Percentiles rank a stretch among this genome's conserved stretches.
These are phyloP conservation scores for Megastigmus dorsalis DNA, from an alignment of 2,888 invertebrate genomes.

Conservation along the genomic window DNA sequence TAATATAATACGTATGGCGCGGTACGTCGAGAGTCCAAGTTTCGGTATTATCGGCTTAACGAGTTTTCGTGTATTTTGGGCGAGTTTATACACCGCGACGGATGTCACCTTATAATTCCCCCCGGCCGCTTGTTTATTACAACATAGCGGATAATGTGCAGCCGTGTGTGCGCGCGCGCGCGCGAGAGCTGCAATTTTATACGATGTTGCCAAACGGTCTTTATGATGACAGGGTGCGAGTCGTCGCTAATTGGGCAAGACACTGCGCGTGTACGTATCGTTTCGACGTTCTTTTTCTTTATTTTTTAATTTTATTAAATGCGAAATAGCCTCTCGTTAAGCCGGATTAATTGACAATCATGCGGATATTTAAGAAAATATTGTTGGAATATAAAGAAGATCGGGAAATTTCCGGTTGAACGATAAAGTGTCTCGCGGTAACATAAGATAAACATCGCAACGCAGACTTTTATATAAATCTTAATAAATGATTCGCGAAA, in stretches of 20 bases:
- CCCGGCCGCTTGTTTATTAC: conserved; percentile 31
- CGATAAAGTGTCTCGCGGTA: too few species aligned
- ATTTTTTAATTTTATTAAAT: conserved; percentile 27
- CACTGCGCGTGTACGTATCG: conserved; percentile 2
- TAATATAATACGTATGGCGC: too few species aligned
- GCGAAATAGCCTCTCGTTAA: too few species aligned
- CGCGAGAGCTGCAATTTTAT: conserved; percentile 32
- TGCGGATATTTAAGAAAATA: too few species aligned
- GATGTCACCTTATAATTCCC: conserved; percentile 43
- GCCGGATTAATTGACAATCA: too few species aligned
- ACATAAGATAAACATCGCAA: too few species aligned
- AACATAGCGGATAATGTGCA: conserved; percentile 4
- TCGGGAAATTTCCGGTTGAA: too few species aligned
- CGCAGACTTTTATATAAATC: too few species aligned
- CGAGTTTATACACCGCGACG: conserved; percentile 25
- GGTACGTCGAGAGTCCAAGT: too few species aligned
- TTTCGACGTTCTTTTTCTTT: conserved; percentile 9
- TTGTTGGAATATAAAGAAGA: too few species aligned
- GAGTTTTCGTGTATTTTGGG: conserved; percentile 36
- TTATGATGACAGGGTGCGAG: conserved; percentile 31
- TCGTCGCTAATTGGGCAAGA: conserved; percentile 45
- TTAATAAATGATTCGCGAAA: too few species aligned
- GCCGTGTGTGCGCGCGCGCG: too few species aligned
- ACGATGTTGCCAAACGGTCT: conserved; percentile 36
- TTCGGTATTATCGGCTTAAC: conserved; percentile 35